phyloP scores from a whole-genome alignment of 64 coral and sea anemone species.

The Stichodactyla helianthus region DNA sequence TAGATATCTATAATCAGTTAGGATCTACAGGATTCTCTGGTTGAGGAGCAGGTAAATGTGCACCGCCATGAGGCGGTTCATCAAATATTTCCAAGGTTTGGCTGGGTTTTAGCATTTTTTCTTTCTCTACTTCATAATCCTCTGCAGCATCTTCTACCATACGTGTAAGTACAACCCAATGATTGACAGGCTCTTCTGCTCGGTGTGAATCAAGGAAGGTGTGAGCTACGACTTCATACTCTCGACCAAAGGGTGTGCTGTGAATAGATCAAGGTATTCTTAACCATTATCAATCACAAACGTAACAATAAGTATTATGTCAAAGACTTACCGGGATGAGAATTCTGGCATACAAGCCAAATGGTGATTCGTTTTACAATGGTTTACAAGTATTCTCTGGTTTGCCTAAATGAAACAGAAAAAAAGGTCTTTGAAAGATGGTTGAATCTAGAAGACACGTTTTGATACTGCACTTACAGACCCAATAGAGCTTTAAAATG shows the following conservation, averaged over 20 bases:
- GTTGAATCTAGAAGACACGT: background rate
- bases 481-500: background rate
- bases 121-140: constrained; percentile 39
- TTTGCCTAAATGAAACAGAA: constrained; percentile 59
- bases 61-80: background rate
- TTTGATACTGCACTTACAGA: background rate
- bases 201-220: constrained; percentile 84
- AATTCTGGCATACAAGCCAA: constrained; percentile 76
- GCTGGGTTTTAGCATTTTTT: constrained; percentile 10
- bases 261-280: background rate
- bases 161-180: constrained; percentile 76
- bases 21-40: background rate
- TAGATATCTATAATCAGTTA: background rate
- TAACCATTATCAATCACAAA: background rate
- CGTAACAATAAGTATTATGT: background rate
- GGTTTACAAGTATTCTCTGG: constrained; percentile 75
- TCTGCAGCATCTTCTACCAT: constrained; percentile 51
- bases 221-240: constrained; percentile 78
- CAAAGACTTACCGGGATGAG: constrained; percentile 77
- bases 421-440: background rate
- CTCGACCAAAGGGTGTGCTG: constrained; percentile 95
- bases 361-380: constrained; percentile 92
- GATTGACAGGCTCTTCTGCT: constrained; percentile 84
- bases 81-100: background rate
- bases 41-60: background rate